Evolutionary conservation across 2,888 invertebrate genomes (phyloP).

Genomic region (Caenorhabditis doughertyi): DNA sequence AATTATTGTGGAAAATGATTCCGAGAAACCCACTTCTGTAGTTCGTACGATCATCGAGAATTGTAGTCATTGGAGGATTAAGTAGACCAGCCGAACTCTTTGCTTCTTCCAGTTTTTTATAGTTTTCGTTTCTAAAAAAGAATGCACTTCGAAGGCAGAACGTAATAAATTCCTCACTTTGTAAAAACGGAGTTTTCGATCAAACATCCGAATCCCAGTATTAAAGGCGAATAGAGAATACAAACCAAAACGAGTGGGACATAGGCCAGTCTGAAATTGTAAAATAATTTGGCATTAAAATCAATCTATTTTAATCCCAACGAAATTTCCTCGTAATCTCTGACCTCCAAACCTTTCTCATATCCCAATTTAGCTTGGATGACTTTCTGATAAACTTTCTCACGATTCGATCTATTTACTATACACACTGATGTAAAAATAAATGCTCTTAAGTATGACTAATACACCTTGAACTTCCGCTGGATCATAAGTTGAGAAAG

Average conservation of each 20-base stretch:
- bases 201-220: neutral
- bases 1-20: neutral
- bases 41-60: conserved; percentile 14
- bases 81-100: conserved; percentile 7
- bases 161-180: neutral
- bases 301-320: no score
- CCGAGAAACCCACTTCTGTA: conserved; percentile 7
- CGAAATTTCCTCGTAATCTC: no score
- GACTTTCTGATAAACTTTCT: no score
- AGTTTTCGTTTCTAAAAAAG: neutral
- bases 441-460: no score
- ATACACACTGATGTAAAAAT: no score
- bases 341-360: neutral
- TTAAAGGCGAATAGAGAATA: neutral
- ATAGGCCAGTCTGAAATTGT: conserved; percentile 25
- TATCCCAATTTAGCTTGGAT: no score
- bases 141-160: neutral
- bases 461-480: no score
- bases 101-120: neutral
- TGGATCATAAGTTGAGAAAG: no score
- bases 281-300: no score
- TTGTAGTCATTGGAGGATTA: conserved; percentile 24
- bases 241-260: neutral
- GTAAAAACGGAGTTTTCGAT: neutral
- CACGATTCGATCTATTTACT: no score